Percentiles rank a stretch among this genome's conserved stretches.
These are phyloP conservation scores for Forbesichthys papilliferus DNA, from an alignment of 2,113 vertebrate species.

Conservation along the genomic window DNA sequence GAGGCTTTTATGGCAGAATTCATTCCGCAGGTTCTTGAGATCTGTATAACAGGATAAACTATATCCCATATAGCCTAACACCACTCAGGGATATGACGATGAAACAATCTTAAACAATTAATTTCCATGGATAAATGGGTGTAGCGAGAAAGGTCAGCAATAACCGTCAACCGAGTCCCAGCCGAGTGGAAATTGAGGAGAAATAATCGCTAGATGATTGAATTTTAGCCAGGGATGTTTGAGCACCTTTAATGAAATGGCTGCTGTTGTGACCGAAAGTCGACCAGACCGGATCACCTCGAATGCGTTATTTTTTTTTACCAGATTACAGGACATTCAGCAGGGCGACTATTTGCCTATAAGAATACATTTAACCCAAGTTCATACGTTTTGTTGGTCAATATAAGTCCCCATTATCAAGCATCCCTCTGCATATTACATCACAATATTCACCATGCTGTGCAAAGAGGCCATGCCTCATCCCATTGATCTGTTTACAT, in stretches of 20 bases:
- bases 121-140: conserved; percentile 58
- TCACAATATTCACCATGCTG: conserved; percentile 40
- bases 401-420: conserved; percentile 70
- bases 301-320: conserved; percentile 49
- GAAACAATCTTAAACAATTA: conserved; percentile 65
- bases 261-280: conserved; percentile 28
- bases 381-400: conserved; percentile 48
- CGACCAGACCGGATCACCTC: conserved; percentile 34
- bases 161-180: conserved; percentile 62
- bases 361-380: conserved; percentile 62
- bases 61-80: conserved; percentile 28
- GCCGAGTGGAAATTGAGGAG: conserved; percentile 62
- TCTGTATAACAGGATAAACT: conserved; percentile 59
- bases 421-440: conserved; percentile 55
- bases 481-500: neutral
- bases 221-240: conserved; percentile 69
- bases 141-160: conserved; percentile 62
- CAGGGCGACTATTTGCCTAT: conserved; percentile 71
- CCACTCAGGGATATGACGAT: conserved; percentile 72
- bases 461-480: conserved; percentile 22
- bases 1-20: neutral
- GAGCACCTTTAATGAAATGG: conserved; percentile 71
- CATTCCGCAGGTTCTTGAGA: conserved; percentile 1
- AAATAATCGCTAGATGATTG: conserved; percentile 72
- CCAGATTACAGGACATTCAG: conserved; percentile 65